Evolutionary conservation across 2,888 invertebrate genomes (phyloP), one percentile per base, ranked within the genome.

Genomic region (Craniophora ligustri): DNA sequence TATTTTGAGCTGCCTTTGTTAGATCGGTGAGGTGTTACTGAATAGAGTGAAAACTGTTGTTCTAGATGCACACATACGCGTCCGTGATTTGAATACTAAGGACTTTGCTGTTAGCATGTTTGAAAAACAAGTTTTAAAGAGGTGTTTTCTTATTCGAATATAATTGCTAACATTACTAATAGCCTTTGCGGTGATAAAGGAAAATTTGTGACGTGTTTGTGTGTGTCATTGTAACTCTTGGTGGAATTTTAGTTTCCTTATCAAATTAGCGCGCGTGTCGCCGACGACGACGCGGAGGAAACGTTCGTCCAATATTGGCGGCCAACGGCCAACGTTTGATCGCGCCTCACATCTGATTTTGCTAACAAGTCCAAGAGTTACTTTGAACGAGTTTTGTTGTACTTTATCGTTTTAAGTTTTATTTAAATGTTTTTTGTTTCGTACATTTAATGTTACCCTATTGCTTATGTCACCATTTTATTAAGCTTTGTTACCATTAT

Each of bases 401-500:
- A 79, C 75, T 76, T 79, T 78, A 74, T 80, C 75, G 75, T 69
- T 72, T 81, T 76, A 79, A 79, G 68, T 81, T 86, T 84, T 83
- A 81, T 83, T 85, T 79, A 76, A 80, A 81, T 76, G 79, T 84
- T 84, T 81, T 76, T 77, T 79, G 81, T 79, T 82, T 80, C 76
- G 66, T 76, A 64, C 69, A 66, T 79, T 67, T 76, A 73, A 81
- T 76, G 83, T 85, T 83, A 84, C 82, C 80, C 79, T 81, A 67
- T 78, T 80, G 80, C 79, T 82, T 85, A 82, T 80, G 81, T 87
- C 86, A 88, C 85, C 85, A 86, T 84, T 85, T 87, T n/a, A n/a
- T n/a, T 81, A 88, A 83, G 82, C 81, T 84, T 84, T 83, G 90
- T 91, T 91, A 91, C 91, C 89, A 89, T 86, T 73, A 62, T 66